phyloP scores from a whole-genome alignment of 2,113 vertebrate genomes.

The Neodon shergylaensis region DNA sequence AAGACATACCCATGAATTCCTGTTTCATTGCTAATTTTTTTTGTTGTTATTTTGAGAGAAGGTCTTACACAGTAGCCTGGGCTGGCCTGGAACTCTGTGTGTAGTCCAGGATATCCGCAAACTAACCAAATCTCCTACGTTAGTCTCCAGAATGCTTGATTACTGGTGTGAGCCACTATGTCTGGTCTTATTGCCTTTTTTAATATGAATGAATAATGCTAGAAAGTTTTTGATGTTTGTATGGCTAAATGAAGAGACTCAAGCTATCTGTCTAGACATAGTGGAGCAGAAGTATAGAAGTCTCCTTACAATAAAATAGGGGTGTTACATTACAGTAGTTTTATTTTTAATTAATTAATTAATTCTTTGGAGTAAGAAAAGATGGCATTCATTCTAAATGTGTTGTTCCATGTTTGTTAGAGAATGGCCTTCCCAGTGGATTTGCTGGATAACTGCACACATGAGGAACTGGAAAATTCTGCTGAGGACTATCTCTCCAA shows the following conservation, averaged over 20 bases:
- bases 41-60: neutral
- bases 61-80: neutral
- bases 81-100: neutral
- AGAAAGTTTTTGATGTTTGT: neutral
- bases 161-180: neutral
- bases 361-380: neutral
- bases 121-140: neutral
- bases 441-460: constrained; percentile 85
- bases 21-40: neutral
- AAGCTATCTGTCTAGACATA: neutral
- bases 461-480: constrained; percentile 86
- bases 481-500: constrained; percentile 86
- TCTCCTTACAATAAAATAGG: neutral
- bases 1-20: neutral
- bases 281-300: constrained; percentile 13
- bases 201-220: constrained; percentile 35
- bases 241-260: neutral
- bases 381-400: constrained; percentile 18
- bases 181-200: neutral
- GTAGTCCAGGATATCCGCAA: neutral
- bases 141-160: neutral
- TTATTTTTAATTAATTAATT: neutral
- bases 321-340: neutral
- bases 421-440: constrained; percentile 95
- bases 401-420: constrained; percentile 73